phyloP scores from a whole-genome alignment of 2,113 vertebrate genomes.

The Sterna hirundo region DNA sequence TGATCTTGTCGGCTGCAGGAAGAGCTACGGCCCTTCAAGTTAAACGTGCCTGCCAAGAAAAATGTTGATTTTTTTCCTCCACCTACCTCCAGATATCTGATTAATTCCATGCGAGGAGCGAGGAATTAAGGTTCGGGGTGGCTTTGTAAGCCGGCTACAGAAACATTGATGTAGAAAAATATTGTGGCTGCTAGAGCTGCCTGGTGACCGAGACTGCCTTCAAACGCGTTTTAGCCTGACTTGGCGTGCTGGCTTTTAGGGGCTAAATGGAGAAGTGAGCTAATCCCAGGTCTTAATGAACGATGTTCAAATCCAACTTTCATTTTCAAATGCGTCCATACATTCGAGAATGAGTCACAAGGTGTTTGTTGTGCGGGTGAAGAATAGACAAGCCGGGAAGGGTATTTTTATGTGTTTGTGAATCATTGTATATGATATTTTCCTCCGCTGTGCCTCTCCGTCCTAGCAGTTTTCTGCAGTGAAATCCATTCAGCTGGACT shows the following conservation, averaged over 20 bases:
- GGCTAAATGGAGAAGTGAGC: neutral
- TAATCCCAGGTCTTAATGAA: constrained; percentile 10
- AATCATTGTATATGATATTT: constrained; percentile 79
- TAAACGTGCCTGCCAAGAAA: constrained; percentile 10
- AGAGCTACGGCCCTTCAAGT: constrained; percentile 1
- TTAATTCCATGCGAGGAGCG: neutral
- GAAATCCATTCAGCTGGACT: constrained; percentile 77
- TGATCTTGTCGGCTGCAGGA: neutral
- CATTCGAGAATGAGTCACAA: neutral
- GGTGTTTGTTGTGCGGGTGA: constrained; percentile 36
- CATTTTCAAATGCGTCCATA: neutral
- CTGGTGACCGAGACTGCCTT: neutral
- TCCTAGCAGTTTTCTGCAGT: constrained; percentile 71
- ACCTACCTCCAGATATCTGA: neutral
- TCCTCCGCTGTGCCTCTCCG: constrained; percentile 66
- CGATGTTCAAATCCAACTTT: neutral
- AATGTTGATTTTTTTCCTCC: neutral
- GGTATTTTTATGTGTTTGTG: constrained; percentile 70
- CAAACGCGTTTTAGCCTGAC: neutral
- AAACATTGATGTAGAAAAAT: neutral
- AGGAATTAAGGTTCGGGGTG: neutral
- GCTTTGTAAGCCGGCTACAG: neutral
- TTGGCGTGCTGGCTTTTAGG: neutral
- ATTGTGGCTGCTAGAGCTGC: neutral
- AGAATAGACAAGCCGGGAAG: constrained; percentile 48